Percentiles rank a stretch among this genome's conserved stretches.
Conservation (phyloP, 2,113 vertebrate species). For the Halichoeres trimaculatus region DNA sequence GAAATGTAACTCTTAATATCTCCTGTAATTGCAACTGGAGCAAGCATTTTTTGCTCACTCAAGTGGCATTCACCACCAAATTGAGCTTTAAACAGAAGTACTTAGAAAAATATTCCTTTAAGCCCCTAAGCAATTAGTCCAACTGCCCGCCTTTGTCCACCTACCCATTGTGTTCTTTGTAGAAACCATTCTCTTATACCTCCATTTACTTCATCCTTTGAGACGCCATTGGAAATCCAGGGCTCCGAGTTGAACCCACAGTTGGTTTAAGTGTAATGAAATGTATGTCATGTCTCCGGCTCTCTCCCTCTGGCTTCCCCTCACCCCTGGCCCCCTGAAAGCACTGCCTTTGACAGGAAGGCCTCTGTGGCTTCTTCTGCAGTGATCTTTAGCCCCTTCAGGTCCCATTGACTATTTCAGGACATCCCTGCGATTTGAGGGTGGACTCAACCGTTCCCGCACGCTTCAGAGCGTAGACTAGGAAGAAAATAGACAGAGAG, state of each 20-base stretch:
- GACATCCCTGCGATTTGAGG: conserved; percentile 75
- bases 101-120: conserved; percentile 72
- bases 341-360: conserved; percentile 78
- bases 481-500: conserved; percentile 61
- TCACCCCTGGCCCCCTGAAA: conserved; percentile 75
- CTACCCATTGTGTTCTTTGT: conserved; percentile 78
- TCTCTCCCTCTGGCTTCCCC: conserved; percentile 68
- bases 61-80: conserved; percentile 51
- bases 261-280: conserved; percentile 83
- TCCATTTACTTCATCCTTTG: conserved; percentile 76
- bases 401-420: conserved; percentile 79
- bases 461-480: conserved; percentile 59
- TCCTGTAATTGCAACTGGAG: conserved; percentile 33
- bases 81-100: conserved; percentile 72
- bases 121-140: conserved; percentile 79
- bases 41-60: conserved; percentile 14
- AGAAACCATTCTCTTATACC: conserved; percentile 73
- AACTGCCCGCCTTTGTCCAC: conserved; percentile 76
- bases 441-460: conserved; percentile 67
- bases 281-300: conserved; percentile 81
- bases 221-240: conserved; percentile 78
- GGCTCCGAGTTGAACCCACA: conserved; percentile 77
- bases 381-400: conserved; percentile 81
- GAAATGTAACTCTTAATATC: conserved; percentile 23
- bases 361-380: conserved; percentile 77